phyloP scores from a whole-genome alignment of 2,888 invertebrate genomes.

The Tachina lurida region DNA sequence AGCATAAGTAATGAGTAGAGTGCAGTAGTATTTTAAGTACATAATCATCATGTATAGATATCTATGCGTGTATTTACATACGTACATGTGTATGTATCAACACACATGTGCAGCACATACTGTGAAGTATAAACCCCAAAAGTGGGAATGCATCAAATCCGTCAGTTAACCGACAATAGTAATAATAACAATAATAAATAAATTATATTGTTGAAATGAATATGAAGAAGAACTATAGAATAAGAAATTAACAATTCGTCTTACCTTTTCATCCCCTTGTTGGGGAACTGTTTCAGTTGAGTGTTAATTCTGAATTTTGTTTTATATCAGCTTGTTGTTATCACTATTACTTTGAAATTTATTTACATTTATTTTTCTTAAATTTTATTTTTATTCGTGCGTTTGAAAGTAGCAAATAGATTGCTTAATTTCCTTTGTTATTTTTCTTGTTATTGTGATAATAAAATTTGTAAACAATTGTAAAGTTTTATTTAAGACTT shows the following conservation, averaged over 20 bases:
- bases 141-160: constrained; percentile 9
- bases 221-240: constrained; percentile 1
- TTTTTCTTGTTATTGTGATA: constrained; percentile 33
- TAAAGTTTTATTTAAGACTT: constrained; percentile 20
- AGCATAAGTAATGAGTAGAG: constrained; percentile 25
- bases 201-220: constrained; percentile 13
- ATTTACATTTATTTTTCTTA: constrained; percentile 12
- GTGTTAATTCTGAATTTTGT: constrained; percentile 29
- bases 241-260: constrained; percentile 1
- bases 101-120: not conserved
- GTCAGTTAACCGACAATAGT: not conserved
- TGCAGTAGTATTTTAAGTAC: not conserved
- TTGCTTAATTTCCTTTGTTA: constrained; percentile 50
- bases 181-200: constrained; percentile 19
- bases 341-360: constrained; percentile 36
- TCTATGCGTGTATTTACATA: not conserved
- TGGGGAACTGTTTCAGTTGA: constrained; percentile 37
- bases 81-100: not conserved
- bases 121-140: constrained; percentile 7
- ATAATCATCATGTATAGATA: not conserved
- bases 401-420: constrained; percentile 26
- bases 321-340: constrained; percentile 15
- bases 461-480: constrained; percentile 52
- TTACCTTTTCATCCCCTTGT: constrained; percentile 34
- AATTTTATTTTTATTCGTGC: not conserved